Base-by-base conservation (phyloP, 2,797 vertebrate genomes). In the Sebastes iracundus region DNA sequence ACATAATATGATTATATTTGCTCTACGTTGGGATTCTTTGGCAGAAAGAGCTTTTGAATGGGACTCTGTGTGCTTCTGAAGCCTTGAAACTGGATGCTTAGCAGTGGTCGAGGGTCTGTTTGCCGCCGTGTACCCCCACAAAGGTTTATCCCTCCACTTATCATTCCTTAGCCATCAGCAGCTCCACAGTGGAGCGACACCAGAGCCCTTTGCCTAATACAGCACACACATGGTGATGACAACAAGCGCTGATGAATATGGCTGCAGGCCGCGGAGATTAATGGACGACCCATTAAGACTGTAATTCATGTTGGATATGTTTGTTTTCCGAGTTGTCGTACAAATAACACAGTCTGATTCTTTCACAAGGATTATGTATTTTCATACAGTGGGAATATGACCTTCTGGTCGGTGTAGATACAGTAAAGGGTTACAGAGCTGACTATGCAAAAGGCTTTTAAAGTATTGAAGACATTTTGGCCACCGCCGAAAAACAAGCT, bases 161-260 rank as follows among this genome's bases (percentile, higher is more conserved):
- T 92, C 93, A 92, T 92, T 92, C 91, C 88, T 81, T 9, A 82
- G 86, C 90, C 90, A 86, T 92, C 89, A 92, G 88, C 85, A 80
- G 84, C 83, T 85, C 85, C 87, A 77, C 85, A 67, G 86, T 46
- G 86, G 52, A 67, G 79, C 55, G 87, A 90, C 86, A 93, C 86
- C 58, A 84, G 89, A 92, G 74, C 87, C 82, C 71, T 62, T 46
- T 6, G 38, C 75, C 80, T 77, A 81, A 89, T 87, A 90, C 88
- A 81, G 85, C 59, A 73, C 86, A 85, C 87, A 81, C 88, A 88
- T 12, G 63, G 88, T 79, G 87, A 93, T 90, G 92, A 93, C 90
- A 92, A 87, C 82, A 65, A 77, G 16, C 32, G 16, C 27, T 76
- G 82, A 85, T 81, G 89, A 90, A 90, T 79, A 73, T 80, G 55